These are phyloP conservation scores for Andrena flavipes DNA, from an alignment of 2,888 invertebrate species.

Conservation along the genomic window DNA sequence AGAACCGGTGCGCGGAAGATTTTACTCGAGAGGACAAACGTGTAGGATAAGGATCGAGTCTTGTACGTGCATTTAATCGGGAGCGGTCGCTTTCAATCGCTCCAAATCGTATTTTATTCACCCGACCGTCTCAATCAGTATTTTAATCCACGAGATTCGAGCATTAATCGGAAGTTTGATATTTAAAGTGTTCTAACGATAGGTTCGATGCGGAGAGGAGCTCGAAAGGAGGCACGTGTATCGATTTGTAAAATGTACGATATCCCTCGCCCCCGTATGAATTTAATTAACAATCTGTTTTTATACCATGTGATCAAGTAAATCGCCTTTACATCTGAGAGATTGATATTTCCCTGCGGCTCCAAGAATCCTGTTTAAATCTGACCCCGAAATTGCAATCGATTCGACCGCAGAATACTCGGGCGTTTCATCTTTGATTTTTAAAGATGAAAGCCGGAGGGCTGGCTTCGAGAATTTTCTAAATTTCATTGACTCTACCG, in stretches of 20 bases:
- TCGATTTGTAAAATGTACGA: conserved; percentile 13
- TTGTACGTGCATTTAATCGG: conserved; percentile 1
- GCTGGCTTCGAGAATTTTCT: not conserved
- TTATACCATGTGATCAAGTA: conserved; percentile 59
- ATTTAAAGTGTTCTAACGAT: not conserved
- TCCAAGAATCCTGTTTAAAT: conserved; percentile 3
- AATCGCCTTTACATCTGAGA: conserved; percentile 38
- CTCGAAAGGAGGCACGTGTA: not conserved
- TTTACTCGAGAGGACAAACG: conserved; percentile 9
- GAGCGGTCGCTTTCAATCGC: conserved; percentile 1
- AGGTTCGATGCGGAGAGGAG: not conserved
- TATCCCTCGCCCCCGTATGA: conserved; percentile 11
- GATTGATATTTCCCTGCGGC: conserved; percentile 35
- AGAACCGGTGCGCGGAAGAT: not conserved
- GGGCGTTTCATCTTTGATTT: not conserved
- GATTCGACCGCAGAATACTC: not conserved
- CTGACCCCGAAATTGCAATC: not conserved
- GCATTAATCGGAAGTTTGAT: not conserved
- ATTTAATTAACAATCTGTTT: conserved; percentile 52
- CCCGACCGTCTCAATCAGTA: conserved; percentile 30
- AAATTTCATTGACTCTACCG: not conserved
- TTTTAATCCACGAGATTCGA: conserved; percentile 19
- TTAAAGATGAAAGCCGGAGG: not conserved
- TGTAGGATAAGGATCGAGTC: conserved; percentile 1
- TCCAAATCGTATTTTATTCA: conserved; percentile 3